phyloP scores from a whole-genome alignment of 2,888 invertebrate species.

The Atrina japonica region DNA sequence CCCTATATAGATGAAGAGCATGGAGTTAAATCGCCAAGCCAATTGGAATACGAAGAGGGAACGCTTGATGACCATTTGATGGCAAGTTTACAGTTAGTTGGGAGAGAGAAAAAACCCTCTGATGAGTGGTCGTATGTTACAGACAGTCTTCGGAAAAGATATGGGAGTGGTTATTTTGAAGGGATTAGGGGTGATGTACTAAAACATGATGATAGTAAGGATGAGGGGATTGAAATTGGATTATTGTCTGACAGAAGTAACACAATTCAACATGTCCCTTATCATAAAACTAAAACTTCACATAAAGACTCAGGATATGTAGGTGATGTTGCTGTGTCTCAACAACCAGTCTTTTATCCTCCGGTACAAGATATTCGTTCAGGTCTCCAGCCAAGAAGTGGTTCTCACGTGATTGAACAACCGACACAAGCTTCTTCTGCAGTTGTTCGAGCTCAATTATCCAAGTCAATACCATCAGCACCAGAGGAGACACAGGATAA shows the following conservation, averaged over 20 bases:
- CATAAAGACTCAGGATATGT: conserved; percentile 25
- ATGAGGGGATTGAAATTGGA: conserved; percentile 20
- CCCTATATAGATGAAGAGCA: conserved; percentile 55
- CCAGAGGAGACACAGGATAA: no score
- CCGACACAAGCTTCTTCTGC: conserved; percentile 6
- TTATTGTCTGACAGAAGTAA: conserved; percentile 10
- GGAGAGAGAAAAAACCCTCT: conserved; percentile 41
- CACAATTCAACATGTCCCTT: neutral
- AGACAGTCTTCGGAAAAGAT: conserved; percentile 53
- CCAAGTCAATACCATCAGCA: no score
- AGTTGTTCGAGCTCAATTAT: conserved; percentile 14
- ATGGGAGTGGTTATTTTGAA: conserved; percentile 60
- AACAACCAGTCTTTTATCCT: conserved; percentile 11
- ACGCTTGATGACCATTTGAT: conserved; percentile 62
- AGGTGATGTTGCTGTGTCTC: conserved; percentile 8
- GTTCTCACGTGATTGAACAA: conserved; percentile 5
- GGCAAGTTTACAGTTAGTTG: conserved; percentile 59
- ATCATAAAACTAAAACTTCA: conserved; percentile 3
- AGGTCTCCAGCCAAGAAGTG: neutral
- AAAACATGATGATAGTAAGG: conserved; percentile 25
- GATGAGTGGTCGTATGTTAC: conserved; percentile 67
- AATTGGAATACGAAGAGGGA: conserved; percentile 50
- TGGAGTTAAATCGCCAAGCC: conserved; percentile 44
- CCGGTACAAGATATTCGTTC: conserved; percentile 4
- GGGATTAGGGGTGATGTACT: conserved; percentile 59